Percentiles rank a stretch among this genome's conserved stretches.
Conservation (phyloP, 2,797 vertebrate genomes). For the Podarcis lilfordi region DNA sequence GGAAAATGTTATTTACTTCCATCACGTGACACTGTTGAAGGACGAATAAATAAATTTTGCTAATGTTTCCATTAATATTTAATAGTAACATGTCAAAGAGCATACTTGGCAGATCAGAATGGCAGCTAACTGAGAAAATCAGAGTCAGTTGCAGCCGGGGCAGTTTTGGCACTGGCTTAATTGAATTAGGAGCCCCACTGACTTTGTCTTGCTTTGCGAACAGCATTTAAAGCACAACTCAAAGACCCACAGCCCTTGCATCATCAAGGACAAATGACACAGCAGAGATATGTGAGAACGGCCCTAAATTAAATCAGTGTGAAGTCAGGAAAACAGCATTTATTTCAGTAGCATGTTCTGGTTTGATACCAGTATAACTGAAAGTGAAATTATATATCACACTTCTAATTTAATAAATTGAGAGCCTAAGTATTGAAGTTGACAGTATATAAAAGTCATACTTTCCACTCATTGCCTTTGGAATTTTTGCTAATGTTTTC, state of each 20-base stretch:
- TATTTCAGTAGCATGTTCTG: slow-evolving; percentile 12
- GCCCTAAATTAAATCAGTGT: slow-evolving; percentile 22
- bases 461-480: not conserved
- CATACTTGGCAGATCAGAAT: not conserved
- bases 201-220: not conserved
- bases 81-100: not conserved
- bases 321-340: slow-evolving; percentile 30
- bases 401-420: slow-evolving; percentile 17
- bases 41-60: not conserved
- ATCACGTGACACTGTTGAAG: not conserved
- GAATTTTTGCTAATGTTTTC: slow-evolving; percentile 22
- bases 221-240: not conserved
- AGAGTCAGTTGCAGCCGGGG: not conserved
- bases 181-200: slow-evolving; percentile 4
- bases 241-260: not conserved
- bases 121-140: not conserved
- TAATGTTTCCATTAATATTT: not conserved
- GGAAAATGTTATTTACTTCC: not conserved
- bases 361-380: not conserved
- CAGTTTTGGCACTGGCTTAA: slow-evolving; percentile 4
- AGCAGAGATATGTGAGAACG: not conserved
- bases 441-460: not conserved
- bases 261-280: slow-evolving; percentile 11
- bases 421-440: slow-evolving; percentile 27
- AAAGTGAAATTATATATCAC: slow-evolving; percentile 17